Percentiles rank a stretch among this genome's conserved stretches.
These are phyloP conservation scores for Lithodes maja DNA, from an alignment of 2,888 invertebrate species.

Conservation along the genomic window DNA sequence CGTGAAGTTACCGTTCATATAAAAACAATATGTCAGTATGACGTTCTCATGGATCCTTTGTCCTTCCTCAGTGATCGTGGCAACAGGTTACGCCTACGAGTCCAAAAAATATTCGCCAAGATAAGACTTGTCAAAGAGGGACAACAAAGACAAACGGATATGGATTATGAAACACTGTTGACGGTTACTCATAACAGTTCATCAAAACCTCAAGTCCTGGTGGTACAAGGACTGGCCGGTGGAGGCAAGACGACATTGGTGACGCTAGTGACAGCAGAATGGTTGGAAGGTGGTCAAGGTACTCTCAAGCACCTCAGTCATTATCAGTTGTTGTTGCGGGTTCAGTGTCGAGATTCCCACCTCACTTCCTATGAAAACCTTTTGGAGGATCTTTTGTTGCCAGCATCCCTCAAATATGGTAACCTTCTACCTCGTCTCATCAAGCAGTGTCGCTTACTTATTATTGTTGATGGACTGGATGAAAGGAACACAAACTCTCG, in stretches of 20 bases:
- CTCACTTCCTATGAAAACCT: background rate
- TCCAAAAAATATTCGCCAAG: background rate
- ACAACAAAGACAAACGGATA: background rate
- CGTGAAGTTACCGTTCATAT: background rate
- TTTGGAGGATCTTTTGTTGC: background rate
- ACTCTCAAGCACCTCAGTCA: background rate
- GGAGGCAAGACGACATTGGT: constrained; percentile 11
- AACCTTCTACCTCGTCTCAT: background rate
- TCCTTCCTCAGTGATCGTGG: background rate
- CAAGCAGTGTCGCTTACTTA: background rate
- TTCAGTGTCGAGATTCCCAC: constrained; percentile 2
- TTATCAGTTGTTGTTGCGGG: background rate
- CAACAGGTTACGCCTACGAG: background rate
- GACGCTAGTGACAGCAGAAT: background rate
- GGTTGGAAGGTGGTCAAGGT: background rate
- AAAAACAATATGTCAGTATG: background rate
- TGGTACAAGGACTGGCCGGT: constrained; percentile 3
- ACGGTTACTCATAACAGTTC: background rate
- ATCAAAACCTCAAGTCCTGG: background rate
- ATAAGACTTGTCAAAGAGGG: background rate
- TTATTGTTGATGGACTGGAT: constrained; percentile 12
- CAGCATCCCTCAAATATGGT: background rate
- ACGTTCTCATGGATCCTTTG: background rate
- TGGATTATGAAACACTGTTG: background rate
- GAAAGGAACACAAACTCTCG: background rate